Base-by-base conservation (phyloP, 1,140 invertebrate species). In the Parasteatoda tepidariorum region DNA sequence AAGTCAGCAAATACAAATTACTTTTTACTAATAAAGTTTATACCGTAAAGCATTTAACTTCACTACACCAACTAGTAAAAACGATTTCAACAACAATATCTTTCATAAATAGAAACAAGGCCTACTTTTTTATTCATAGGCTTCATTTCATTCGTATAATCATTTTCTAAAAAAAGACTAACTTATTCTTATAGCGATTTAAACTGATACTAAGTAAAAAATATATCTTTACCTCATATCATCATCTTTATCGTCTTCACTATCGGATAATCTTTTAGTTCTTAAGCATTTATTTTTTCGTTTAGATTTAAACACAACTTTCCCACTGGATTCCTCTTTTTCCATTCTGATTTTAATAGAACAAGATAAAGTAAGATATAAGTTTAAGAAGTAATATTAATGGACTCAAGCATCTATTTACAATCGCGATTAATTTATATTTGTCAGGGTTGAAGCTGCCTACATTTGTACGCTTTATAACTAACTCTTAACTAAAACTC, bases 201-300 rank as follows among this genome's bases (percentile, higher is more conserved):
- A 31, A 22, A 2, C 33, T 28, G 24, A 33, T 0, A 22, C 5
- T 57, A 7, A 22, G 24, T 28, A 11, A 9, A 6, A 31, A 11
- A 3, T 2, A 2, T 34, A 13, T 13, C 9, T n/a, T 33, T 54
- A 83, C 79, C 68, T 83, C 41, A 83, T 64, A 31, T 61, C 18
- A 2, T 57, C 68, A 41, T 68, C 48, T 62, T 82, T 83, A 24
- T 83, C 79, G 64, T 83, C 79, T 48, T 83, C 79, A 64, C 79
- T 83, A 31, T 73, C 79, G 18, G 79, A 81, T 28, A 67, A 66
- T 54, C 41, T 79, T 33, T 79, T 79, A 2, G 3, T 28, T 68
- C 76, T 30, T 18, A 79, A 68, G 28, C 76, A 68, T 26, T 68
- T 67, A 57, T 68, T 79, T 79, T 11, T 67, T 24, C 48, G 54